Conservation (phyloP, 2,113 vertebrate species). For the Smithornis capensis region DNA sequence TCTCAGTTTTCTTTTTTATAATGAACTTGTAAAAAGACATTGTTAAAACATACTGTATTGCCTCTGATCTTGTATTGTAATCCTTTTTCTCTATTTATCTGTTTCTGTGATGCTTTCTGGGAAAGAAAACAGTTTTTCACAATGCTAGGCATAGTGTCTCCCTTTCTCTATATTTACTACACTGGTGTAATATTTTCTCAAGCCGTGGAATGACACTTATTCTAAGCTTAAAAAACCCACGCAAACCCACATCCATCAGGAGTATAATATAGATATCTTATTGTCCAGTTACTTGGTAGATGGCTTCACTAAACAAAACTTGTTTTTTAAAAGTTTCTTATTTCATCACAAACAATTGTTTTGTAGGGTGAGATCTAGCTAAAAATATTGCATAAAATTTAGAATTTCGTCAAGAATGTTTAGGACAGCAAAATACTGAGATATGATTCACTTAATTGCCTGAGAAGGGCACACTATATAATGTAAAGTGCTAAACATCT, state of each 20-base stretch:
- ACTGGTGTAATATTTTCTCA: neutral
- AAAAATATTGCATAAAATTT: slow-evolving; percentile 63
- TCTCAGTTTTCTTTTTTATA: slow-evolving; percentile 28
- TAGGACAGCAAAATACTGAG: neutral
- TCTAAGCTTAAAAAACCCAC: neutral
- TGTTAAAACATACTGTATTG: slow-evolving; percentile 17
- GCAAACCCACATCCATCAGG: neutral
- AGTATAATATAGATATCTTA: neutral
- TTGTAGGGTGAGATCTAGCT: slow-evolving; percentile 43
- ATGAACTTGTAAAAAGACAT: slow-evolving; percentile 32
- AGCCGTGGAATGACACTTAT: neutral
- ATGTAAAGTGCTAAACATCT: neutral
- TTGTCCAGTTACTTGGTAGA: neutral
- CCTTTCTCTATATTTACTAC: neutral
- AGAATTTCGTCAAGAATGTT: slow-evolving; percentile 40
- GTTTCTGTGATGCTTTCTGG: slow-evolving; percentile 12
- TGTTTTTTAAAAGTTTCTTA: slow-evolving; percentile 2
- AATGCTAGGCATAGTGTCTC: neutral
- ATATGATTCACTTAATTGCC: neutral
- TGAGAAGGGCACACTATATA: neutral
- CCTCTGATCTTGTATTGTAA: slow-evolving; percentile 10
- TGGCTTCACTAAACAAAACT: neutral
- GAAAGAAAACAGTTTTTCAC: slow-evolving; percentile 5
- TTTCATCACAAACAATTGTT: slow-evolving; percentile 61
- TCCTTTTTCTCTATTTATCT: neutral